phyloP scores from a whole-genome alignment of 1,140 invertebrate species.

The Eumaeus atala region DNA sequence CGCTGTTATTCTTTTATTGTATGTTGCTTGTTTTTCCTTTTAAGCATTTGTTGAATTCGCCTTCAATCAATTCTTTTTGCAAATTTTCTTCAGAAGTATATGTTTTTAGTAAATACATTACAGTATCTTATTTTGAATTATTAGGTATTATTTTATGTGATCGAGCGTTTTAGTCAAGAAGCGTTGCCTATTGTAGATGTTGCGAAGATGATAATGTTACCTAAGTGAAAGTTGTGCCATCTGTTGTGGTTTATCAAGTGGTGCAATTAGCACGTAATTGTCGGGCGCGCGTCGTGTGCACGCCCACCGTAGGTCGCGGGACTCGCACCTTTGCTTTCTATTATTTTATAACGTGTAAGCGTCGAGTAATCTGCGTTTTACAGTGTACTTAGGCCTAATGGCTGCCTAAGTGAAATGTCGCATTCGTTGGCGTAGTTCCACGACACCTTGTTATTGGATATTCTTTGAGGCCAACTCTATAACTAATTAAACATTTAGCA shows the following conservation, averaged over 20 bases:
- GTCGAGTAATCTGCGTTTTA: conserved; percentile 17
- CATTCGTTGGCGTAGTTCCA: too few relatives aligned
- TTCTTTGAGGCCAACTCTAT: too few relatives aligned
- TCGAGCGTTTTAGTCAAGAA: too few relatives aligned
- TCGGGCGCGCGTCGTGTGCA: conserved; percentile 3
- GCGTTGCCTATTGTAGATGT: too few relatives aligned
- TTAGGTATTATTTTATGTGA: too few relatives aligned
- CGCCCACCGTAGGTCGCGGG: conserved; percentile 21
- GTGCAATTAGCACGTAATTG: conserved; percentile 25
- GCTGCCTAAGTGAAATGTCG: too few relatives aligned
- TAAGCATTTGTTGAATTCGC: background rate
- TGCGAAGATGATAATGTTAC: too few relatives aligned
- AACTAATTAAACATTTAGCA: too few relatives aligned
- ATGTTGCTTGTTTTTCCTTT: conserved; percentile 1
- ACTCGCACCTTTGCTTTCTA: conserved; percentile 32
- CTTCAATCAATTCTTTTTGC: conserved; percentile 6
- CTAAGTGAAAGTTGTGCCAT: too few relatives aligned
- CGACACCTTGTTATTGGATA: too few relatives aligned
- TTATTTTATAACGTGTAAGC: conserved; percentile 26
- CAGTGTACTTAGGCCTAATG: background rate
- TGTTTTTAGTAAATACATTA: too few relatives aligned
- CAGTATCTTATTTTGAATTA: too few relatives aligned
- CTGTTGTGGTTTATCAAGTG: conserved; percentile 1
- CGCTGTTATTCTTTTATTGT: conserved; percentile 19
- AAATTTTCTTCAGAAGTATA: background rate